phyloP scores from a whole-genome alignment of 2,797 vertebrate species.

The Momotus momota region DNA sequence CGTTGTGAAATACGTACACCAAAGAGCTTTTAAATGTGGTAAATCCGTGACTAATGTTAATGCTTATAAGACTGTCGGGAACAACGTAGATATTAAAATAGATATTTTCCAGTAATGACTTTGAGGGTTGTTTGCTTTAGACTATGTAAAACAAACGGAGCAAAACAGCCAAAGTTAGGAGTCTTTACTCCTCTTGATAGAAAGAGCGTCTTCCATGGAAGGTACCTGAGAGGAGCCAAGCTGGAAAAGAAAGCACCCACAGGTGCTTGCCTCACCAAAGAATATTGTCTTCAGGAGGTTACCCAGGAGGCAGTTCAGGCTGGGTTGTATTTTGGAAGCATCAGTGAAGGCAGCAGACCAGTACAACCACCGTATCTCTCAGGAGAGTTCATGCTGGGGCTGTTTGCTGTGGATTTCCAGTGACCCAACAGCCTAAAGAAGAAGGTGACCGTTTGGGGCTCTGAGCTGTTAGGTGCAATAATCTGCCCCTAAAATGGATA shows the following conservation, averaged over 20 bases:
- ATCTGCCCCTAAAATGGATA: neutral
- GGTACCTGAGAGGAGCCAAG: neutral
- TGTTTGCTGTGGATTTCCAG: neutral
- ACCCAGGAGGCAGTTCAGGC: neutral
- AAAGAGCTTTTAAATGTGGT: constrained; percentile 12
- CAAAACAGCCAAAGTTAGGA: neutral
- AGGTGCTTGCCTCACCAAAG: neutral
- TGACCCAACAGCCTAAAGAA: neutral
- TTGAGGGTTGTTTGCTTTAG: constrained; percentile 23
- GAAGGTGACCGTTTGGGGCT: neutral
- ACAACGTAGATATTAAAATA: constrained; percentile 29
- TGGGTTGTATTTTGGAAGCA: neutral
- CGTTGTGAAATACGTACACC: neutral
- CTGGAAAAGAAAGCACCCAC: neutral
- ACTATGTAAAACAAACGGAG: neutral
- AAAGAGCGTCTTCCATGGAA: neutral
- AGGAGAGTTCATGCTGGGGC: neutral
- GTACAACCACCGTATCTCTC: rapidly evolving
- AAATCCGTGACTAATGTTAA: neutral
- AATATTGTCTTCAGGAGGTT: neutral
- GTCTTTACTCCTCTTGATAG: neutral
- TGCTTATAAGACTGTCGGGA: neutral
- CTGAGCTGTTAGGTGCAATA: neutral
- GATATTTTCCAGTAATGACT: constrained; percentile 22
- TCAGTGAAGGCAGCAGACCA: neutral